Base-by-base conservation (phyloP, 1,140 invertebrate genomes). In the Apis laboriosa region DNA sequence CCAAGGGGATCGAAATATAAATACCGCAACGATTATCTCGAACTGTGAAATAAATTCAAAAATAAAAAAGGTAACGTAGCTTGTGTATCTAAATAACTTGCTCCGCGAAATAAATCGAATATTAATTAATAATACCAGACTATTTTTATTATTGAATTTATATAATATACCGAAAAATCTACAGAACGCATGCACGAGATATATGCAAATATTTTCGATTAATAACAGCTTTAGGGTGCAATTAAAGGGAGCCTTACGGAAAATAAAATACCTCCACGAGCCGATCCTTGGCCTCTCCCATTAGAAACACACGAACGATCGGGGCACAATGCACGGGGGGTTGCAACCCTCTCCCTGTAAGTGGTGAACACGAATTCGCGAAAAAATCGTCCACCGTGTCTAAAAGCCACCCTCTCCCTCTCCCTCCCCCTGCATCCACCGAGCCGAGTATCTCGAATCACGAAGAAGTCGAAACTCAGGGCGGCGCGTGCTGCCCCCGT, bases 351-450 rank as follows among this genome's bases (percentile, higher is more conserved):
- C 34, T 43, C 34, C 5, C 56, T 21, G n/a, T 64, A 84, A 76
- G 72, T 66, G 73, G 72, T n/a, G 34, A 72, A 58, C 63, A 21
- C 17, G 53, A 82, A 75, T 80, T 83, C 73, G 78, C 64, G 84
- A 89, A 91, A 43, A 91, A 91, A 88, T 91, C 90, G 88, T 89
- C 90, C 88, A 90, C 87, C 90, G 91, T 91, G 78, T 92, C 91
- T 91, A 92, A 91, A 92, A 92, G 90, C 91, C 77, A 28, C n/a
- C 67, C 51, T 11, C 34, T 24, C 43, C 19, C 60, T 34, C 19
- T 12, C 1, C 2, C 19, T 1, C 1, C 2, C 19, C 1, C 55
- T 51, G 70, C 56, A 72, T 72, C 53, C 21, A 17, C n/a, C 43
- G 68, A 63, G 43, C 28, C 9, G 28, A 43, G 34, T 43, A 43